Conservation (phyloP, 2,888 invertebrate species). For the Campopleginae sp. region DNA sequence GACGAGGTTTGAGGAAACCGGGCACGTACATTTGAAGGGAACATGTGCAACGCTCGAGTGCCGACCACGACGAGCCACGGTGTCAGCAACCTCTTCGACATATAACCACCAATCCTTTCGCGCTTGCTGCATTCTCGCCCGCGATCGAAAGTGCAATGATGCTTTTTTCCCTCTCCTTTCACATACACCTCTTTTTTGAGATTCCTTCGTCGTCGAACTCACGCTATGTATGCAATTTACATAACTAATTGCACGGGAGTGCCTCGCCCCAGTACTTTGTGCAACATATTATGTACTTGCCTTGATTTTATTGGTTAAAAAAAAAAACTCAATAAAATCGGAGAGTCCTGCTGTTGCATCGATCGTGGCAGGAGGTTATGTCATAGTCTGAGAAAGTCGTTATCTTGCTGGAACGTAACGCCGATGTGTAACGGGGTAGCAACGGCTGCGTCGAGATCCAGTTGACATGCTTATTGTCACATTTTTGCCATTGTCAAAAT, state of each 20-base stretch:
- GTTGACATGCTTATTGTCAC: background rate
- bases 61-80: constrained; percentile 57
- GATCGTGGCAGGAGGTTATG: constrained; percentile 60
- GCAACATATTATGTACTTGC: constrained; percentile 23
- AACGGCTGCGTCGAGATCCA: background rate
- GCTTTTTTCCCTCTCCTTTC: constrained; percentile 5
- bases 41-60: constrained; percentile 65
- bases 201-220: constrained; percentile 17
- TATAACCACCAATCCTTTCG: constrained; percentile 53
- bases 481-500: background rate
- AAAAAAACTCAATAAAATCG: constrained; percentile 19
- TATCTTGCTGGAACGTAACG: constrained; percentile 59
- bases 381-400: constrained; percentile 61
- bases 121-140: constrained; percentile 54
- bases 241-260: constrained; percentile 58
- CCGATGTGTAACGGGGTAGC: constrained; percentile 49
- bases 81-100: constrained; percentile 67
- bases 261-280: constrained; percentile 29
- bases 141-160: constrained; percentile 56
- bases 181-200: constrained; percentile 1
- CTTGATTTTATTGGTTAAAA: constrained; percentile 2
- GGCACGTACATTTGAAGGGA: constrained; percentile 75
- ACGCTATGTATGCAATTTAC: constrained; percentile 44
- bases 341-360: constrained; percentile 40
- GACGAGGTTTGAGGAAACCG: constrained; percentile 77